A percentile compares a stretch with the other conserved stretches of the same genome.
Conservation (phyloP, 1,140 invertebrate species). For the Drosophila ambigua region DNA sequence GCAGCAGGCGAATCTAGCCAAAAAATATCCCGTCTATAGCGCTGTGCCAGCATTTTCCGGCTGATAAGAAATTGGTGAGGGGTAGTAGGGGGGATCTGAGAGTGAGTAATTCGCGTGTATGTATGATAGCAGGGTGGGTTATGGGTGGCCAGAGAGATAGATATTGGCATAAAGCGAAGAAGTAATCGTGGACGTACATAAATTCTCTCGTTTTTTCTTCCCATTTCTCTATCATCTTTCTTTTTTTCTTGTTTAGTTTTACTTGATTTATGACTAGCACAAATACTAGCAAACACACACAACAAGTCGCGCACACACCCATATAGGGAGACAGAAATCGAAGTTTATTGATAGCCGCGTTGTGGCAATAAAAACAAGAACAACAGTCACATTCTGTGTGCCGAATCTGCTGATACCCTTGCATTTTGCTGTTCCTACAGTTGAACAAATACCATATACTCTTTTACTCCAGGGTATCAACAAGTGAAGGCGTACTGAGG, state of each 20-base stretch:
- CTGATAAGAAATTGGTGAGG: conserved; percentile 10
- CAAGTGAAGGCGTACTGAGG: background rate
- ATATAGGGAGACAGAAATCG: conserved; percentile 47
- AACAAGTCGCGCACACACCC: background rate
- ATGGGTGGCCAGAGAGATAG: conserved; percentile 14
- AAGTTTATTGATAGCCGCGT: conserved; percentile 73
- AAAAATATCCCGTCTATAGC: background rate
- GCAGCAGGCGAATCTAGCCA: background rate
- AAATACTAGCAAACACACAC: conserved; percentile 26
- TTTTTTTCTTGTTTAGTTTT: conserved; percentile 62
- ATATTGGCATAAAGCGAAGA: conserved; percentile 56
- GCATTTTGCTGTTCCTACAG: no score
- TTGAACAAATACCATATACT: no score
- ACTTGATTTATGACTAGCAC: conserved; percentile 68
- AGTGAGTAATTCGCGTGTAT: no score
- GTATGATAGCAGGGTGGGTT: no score
- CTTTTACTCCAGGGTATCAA: no score
- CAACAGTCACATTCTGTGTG: background rate
- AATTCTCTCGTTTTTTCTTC: conserved; percentile 30
- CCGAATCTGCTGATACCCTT: no score
- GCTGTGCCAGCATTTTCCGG: conserved; percentile 18
- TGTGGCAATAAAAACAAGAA: conserved; percentile 57
- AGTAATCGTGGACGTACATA: conserved; percentile 64
- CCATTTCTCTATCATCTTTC: conserved; percentile 47
- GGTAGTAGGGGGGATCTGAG: no score